Conservation (phyloP, 1,140 invertebrate genomes). For the roundworm (Caenorhabditis elegans) region DNA sequence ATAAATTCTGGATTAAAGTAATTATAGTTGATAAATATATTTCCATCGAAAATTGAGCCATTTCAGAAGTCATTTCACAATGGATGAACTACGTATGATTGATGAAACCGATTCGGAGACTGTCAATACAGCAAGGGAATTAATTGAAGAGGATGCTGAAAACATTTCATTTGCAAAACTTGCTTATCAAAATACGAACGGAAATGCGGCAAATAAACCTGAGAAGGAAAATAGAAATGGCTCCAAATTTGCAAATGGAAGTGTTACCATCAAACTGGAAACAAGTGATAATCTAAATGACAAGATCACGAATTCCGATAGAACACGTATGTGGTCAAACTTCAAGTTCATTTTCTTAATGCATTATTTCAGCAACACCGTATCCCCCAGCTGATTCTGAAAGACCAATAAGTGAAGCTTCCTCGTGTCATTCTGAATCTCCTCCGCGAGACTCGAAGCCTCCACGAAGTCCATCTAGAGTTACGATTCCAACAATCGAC, state of each 20-base stretch:
- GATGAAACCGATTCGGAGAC: slow-evolving; percentile 14
- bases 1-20: not conserved
- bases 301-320: not conserved
- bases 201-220: not conserved
- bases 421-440: not conserved
- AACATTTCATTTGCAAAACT: not conserved
- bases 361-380: not conserved
- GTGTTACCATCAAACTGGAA: slow-evolving; percentile 2
- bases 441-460: not conserved
- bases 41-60: too few relatives aligned
- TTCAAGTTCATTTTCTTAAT: not conserved
- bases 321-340: not conserved
- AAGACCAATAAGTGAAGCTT: not conserved
- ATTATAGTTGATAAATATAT: too few relatives aligned
- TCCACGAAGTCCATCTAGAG: not conserved
- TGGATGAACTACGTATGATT: slow-evolving; percentile 12
- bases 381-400: not conserved
- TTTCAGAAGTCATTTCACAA: slow-evolving; percentile 22
- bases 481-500: not conserved
- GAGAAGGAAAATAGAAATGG: not conserved
- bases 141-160: not conserved
- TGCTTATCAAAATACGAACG: not conserved
- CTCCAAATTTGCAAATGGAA: not conserved
- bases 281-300: not conserved
- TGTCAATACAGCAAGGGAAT: not conserved